Evolutionary conservation across 2,113 vertebrate genomes (phyloP), one percentile per base, ranked within the genome.

Genomic region (Bothrops jararaca): DNA sequence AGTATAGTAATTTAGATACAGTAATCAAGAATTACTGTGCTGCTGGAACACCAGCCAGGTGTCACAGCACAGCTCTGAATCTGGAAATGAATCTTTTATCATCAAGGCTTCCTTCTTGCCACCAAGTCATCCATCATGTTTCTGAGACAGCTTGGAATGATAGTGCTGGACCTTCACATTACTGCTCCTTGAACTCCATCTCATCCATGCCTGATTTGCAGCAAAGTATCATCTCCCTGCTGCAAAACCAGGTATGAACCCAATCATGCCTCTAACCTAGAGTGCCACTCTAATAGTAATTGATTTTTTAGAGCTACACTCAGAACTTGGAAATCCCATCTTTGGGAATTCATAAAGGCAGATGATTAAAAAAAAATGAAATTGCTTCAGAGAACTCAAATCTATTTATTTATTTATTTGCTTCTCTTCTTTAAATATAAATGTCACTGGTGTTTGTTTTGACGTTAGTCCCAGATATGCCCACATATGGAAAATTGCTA

Each of bases 151-250:
- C 93, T 94, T 94, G 94, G 96, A 97, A 97, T 95, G 97, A 98
- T 97, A 96, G 97, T 34, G 60, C 93, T 48, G 93, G 97, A 97
- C 98, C 97, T 95, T 97, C 96, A 96, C 96, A 96, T 97, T 96
- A 97, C 96, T 97, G 97, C 97, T 98, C 98, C 97, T 97, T 98
- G 98, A 98, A 98, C 98, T 97, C 96, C 96, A 95, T 95, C 97
- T 98, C 97, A 98, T 98, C 97, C 93, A 95, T 95, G 97, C 96
- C 92, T 95, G 95, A 97, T 97, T 96, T 96, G 93, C 92, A 93
- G 95, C 48, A 56, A 96, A 96, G 95, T 95, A 97, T 95, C 94
- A 95, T 94, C 94, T 95, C 93, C 92, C 50, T 86, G 94, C 96
- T 96, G 95, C 96, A 97, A 97, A 97, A 95, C 95, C 89, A 94